Evolutionary conservation across 2,888 invertebrate genomes (phyloP).

Genomic region (Tanytarsus gracilentus): DNA sequence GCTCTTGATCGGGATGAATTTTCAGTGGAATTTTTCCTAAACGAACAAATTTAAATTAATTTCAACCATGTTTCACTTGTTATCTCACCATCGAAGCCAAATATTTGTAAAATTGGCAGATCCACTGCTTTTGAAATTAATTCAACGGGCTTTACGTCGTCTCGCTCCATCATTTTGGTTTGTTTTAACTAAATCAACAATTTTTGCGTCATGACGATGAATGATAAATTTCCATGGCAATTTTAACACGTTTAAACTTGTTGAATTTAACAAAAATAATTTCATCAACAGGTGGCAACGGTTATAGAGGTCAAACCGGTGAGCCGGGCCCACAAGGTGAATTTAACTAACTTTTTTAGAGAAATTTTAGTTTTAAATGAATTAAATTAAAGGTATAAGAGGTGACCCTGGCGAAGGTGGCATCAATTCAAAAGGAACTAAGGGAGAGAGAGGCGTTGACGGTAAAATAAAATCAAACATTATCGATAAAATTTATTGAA

Average conservation of each 20-base stretch:
- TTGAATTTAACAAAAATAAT: too few relatives aligned
- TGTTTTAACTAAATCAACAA: not conserved
- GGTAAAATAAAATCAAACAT: slow-evolving; percentile 30
- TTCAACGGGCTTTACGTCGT: not conserved
- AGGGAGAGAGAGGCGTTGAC: slow-evolving; percentile 41
- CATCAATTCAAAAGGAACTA: slow-evolving; percentile 44
- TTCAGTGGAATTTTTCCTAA: not conserved
- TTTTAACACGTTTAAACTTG: too few relatives aligned
- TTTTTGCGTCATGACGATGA: too few relatives aligned
- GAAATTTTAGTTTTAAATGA: not conserved
- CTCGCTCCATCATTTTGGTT: not conserved
- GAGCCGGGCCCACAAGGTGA: not conserved
- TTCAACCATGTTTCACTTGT: not conserved
- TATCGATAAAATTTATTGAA: not conserved
- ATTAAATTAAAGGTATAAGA: slow-evolving; percentile 36
- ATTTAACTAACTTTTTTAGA: not conserved
- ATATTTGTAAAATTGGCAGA: not conserved
- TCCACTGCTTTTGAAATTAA: not conserved
- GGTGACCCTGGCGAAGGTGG: slow-evolving; percentile 47
- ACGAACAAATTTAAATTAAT: not conserved
- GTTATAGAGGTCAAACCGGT: too few relatives aligned
- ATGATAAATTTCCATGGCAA: too few relatives aligned
- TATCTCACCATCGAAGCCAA: not conserved
- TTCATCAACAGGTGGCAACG: too few relatives aligned
- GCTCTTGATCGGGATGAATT: not conserved